Evolutionary conservation across 2,113 vertebrate genomes (phyloP).

Genomic region (Otocyon megalotis): DNA sequence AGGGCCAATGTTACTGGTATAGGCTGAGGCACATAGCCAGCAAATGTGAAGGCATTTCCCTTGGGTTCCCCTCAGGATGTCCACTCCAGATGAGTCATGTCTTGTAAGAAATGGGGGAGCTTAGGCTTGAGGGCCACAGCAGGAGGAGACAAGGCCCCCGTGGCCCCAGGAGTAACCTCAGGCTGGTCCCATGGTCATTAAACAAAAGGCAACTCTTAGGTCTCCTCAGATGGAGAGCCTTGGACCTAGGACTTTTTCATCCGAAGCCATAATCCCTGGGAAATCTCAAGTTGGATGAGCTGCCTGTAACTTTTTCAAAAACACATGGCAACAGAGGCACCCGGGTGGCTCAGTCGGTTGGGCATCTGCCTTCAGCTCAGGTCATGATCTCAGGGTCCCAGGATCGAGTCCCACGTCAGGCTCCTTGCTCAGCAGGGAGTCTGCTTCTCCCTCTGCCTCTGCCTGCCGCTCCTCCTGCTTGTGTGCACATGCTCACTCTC

Average conservation of each 20-base stretch:
- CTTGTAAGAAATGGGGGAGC: background rate
- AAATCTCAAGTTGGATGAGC: background rate
- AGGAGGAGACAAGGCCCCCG: background rate
- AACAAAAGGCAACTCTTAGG: background rate
- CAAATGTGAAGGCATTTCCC: background rate
- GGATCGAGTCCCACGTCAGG: no score
- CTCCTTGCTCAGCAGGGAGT: no score
- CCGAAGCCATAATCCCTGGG: background rate
- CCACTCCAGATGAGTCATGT: background rate
- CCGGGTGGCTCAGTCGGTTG: no score
- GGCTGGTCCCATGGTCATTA: background rate
- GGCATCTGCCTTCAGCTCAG: no score
- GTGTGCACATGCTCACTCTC: no score
- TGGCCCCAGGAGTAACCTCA: background rate
- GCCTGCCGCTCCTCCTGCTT: no score
- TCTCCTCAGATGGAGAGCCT: background rate
- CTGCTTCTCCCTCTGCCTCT: no score
- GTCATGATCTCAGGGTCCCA: no score
- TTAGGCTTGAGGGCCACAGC: background rate
- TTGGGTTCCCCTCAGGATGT: background rate
- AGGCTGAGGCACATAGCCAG: no score
- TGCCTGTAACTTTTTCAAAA: background rate
- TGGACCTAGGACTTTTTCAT: background rate
- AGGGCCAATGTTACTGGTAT: rapidly evolving
- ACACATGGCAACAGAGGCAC: no score